phyloP scores from a whole-genome alignment of 2,888 invertebrate genomes.

The Pachydiplax longipennis region DNA sequence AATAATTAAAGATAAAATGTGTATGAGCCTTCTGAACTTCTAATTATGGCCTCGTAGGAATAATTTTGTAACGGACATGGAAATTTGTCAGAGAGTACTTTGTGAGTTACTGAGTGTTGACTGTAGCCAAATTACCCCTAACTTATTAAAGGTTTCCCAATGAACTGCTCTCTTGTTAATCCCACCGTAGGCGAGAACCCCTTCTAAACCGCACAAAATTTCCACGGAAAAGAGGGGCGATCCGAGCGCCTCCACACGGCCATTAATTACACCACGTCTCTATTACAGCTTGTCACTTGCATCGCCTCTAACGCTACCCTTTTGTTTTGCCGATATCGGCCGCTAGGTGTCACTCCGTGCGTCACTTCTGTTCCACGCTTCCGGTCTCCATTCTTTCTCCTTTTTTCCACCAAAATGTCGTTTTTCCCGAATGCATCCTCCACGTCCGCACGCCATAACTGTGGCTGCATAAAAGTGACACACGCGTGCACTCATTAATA shows the following conservation, averaged over 20 bases:
- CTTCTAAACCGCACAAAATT: background rate
- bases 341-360: background rate
- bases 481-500: background rate
- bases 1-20: too few species aligned
- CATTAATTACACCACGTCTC: constrained; percentile 35
- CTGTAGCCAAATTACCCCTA: background rate
- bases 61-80: too few species aligned
- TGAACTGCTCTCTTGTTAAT: too few species aligned
- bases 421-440: background rate
- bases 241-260: background rate
- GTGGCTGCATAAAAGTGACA: background rate
- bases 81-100: background rate
- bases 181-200: too few species aligned
- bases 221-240: background rate
- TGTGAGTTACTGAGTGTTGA: too few species aligned
- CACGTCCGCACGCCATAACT: background rate
- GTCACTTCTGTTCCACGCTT: background rate
- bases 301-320: constrained; percentile 1
- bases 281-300: constrained; percentile 15
- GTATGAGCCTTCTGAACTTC: too few species aligned
- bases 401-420: background rate
- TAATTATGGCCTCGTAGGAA: too few species aligned
- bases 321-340: constrained; percentile 6
- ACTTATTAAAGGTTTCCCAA: too few species aligned
- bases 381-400: background rate